Base-by-base conservation (phyloP, 2,113 vertebrate genomes). In the Anolis carolinensis region DNA sequence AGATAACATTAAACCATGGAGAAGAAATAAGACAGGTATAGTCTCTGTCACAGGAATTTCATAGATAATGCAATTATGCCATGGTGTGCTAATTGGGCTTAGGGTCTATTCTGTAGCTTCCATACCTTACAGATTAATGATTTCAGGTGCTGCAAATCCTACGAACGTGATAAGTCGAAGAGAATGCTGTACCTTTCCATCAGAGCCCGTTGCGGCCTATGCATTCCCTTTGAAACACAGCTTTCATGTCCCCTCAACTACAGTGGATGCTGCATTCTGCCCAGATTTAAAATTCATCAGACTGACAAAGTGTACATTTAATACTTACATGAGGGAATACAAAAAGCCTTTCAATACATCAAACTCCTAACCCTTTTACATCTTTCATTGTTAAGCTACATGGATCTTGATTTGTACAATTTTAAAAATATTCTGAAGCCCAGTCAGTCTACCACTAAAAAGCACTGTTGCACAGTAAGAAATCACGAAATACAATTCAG, bases 351-450 rank as follows among this genome's bases (percentile, higher is more conserved):
- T 96, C 96, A 95, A 97, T 97, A 93, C 95, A 96, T 96, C 95
- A 97, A 96, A 96, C 93, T 93, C 96, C 94, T 96, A 97, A 97
- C 96, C 95, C 95, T 96, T 97, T 96, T 97, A 97, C 96, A 97
- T 97, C 95, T 96, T 97, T 97, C 96, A 97, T 96, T 96, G 97
- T 97, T 97, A 96, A 96, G 97, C 96, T 97, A 96, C 96, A 97
- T 93, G 95, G 96, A 95, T 96, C 97, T 96, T 97, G 96, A 97
- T 97, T 97, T 97, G 96, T 97, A 97, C 96, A 97, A 94, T 96
- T 97, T 97, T 92, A 95, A 96, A 96, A 96, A 96, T 96, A 96
- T 97, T 97, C 96, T 96, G 95, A 96, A 96, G 95, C 94, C 95
- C 93, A 97, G 96, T 97, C 96, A 97, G 96, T 96, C 96, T 97